A percentile compares a stretch with the other conserved stretches of the same genome.
Evolutionary conservation across 2,797 vertebrate genomes (phyloP).

Genomic region (Gallinago solitaria): DNA sequence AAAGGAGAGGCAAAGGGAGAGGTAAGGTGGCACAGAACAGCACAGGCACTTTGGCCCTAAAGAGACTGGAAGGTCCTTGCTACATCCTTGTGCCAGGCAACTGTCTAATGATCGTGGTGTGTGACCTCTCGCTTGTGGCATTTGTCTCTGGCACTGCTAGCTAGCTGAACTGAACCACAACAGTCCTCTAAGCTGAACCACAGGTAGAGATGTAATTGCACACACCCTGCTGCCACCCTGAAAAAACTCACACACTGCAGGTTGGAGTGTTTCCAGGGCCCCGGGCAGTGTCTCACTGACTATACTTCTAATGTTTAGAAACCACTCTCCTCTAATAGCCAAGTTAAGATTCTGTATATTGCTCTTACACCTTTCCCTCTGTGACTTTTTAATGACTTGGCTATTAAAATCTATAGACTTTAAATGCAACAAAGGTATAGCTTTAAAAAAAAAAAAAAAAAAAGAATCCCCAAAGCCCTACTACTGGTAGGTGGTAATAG

Average conservation of each 20-base stretch:
- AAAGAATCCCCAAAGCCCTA: neutral
- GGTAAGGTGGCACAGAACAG: neutral
- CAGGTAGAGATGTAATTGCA: neutral
- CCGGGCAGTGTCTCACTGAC: neutral
- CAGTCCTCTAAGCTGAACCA: neutral
- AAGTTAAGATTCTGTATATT: neutral
- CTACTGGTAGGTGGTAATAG: neutral
- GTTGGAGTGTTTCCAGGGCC: neutral
- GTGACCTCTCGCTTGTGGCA: neutral
- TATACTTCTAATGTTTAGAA: neutral
- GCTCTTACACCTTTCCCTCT: neutral
- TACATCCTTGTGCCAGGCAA: neutral
- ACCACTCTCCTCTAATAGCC: neutral
- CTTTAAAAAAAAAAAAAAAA: neutral
- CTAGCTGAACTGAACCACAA: neutral
- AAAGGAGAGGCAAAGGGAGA: neutral
- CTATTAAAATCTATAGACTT: constrained; percentile 26
- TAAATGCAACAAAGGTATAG: neutral
- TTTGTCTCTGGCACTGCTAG: neutral
- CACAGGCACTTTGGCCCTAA: neutral
- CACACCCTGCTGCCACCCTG: neutral
- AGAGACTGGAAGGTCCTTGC: neutral
- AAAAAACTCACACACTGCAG: neutral
- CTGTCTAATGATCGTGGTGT: rapidly evolving
- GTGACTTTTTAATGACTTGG: neutral